phyloP scores from a whole-genome alignment of 2,888 invertebrate species.

The Zhuqinia jingwanae region DNA sequence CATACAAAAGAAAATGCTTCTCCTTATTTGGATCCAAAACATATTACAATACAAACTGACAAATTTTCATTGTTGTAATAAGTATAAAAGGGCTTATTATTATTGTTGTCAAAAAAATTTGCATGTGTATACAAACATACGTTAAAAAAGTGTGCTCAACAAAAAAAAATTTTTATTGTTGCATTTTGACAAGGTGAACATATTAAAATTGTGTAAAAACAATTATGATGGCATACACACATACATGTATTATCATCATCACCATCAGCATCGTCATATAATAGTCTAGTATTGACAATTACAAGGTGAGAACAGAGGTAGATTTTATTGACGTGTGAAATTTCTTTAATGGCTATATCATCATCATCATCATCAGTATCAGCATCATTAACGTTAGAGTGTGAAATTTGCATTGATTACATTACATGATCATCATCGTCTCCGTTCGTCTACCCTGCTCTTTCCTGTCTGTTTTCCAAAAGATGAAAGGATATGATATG shows the following conservation, averaged over 20 bases:
- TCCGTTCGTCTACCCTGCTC: conserved; percentile 35
- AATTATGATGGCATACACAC: not conserved
- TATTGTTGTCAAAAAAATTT: conserved; percentile 34
- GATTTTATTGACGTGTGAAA: conserved; percentile 38
- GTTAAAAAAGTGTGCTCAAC: too few species aligned
- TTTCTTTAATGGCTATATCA: too few species aligned
- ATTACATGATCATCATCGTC: conserved; percentile 22
- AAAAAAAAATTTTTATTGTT: too few species aligned
- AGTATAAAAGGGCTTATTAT: conserved; percentile 13
- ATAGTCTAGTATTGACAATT: conserved; percentile 37
- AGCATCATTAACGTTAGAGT: not conserved
- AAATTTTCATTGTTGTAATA: conserved; percentile 43
- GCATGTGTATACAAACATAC: conserved; percentile 32
- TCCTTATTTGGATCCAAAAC: conserved; percentile 15
- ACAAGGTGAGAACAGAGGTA: conserved; percentile 57
- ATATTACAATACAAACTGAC: not conserved
- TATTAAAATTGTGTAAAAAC: too few species aligned
- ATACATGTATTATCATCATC: not conserved
- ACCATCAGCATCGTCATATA: not conserved
- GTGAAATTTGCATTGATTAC: conserved; percentile 31
- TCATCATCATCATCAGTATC: not conserved
- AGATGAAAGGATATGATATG: too few species aligned
- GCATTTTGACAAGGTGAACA: too few species aligned
- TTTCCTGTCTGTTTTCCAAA: not conserved
- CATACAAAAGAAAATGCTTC: conserved; percentile 2